Percentiles rank a stretch among this genome's conserved stretches.
phyloP scores from a whole-genome alignment of 2,113 vertebrate species.

The Australoheros scitulus region DNA sequence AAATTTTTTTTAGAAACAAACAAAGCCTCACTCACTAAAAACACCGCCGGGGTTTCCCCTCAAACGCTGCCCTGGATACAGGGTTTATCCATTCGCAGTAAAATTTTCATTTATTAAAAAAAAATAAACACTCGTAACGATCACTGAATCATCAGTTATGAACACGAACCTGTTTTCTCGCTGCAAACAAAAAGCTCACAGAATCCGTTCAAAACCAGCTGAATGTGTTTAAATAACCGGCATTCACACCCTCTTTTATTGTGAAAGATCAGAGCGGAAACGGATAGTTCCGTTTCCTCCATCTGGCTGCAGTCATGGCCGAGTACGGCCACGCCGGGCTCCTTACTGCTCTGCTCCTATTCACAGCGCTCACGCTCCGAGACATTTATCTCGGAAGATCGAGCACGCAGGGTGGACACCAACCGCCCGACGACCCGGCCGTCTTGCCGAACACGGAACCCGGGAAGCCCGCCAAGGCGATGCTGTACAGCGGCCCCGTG shows the following conservation, averaged over 20 bases:
- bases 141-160: not conserved
- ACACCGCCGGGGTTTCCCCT: not conserved
- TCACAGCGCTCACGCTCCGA: constrained; percentile 73
- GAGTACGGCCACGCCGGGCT: constrained; percentile 77
- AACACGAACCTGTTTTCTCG: not conserved
- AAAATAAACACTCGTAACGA: too few species aligned
- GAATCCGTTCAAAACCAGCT: not conserved
- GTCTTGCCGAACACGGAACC: constrained; percentile 7
- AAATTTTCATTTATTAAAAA: too few species aligned
- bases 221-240: not conserved
- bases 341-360: constrained; percentile 77
- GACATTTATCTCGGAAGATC: constrained; percentile 77
- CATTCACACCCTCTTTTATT: not conserved
- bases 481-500: constrained; percentile 73
- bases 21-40: not conserved
- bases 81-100: too few species aligned
- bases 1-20: too few species aligned
- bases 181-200: not conserved
- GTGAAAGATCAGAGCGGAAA: constrained; percentile 4
- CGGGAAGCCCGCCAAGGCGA: constrained; percentile 50
- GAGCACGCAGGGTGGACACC: not conserved
- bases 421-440: constrained; percentile 24
- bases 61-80: too few species aligned
- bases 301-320: constrained; percentile 66
- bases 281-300: not conserved